These are phyloP conservation scores for Scotopteryx bipunctaria DNA, from an alignment of 2,888 invertebrate genomes.

Conservation along the genomic window DNA sequence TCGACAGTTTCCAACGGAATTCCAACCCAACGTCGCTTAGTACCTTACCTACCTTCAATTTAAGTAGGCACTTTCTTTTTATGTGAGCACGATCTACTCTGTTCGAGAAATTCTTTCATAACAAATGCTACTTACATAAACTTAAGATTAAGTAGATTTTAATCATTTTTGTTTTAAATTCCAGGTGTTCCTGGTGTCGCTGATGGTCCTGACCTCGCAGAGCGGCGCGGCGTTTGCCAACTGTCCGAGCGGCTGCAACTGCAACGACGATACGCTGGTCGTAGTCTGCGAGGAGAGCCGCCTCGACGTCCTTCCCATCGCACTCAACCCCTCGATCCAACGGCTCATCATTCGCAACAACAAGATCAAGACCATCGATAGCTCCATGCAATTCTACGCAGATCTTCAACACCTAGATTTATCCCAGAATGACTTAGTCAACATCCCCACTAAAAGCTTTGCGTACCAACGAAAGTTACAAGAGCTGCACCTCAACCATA, in stretches of 20 bases:
- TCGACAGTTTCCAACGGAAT: conserved; percentile 41
- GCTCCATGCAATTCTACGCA: conserved; percentile 94
- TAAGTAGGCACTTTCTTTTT: conserved; percentile 21
- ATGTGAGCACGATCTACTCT: conserved; percentile 7
- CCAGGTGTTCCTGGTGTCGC: conserved; percentile 70
- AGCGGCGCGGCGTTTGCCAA: conserved; percentile 86
- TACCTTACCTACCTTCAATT: conserved; percentile 16
- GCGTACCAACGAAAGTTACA: conserved; percentile 91
- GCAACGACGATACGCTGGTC: conserved; percentile 94
- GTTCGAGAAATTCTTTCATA: conserved; percentile 18
- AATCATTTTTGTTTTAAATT: conserved; percentile 45
- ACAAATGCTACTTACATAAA: conserved; percentile 3
- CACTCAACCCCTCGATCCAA: conserved; percentile 95
- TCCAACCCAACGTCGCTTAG: conserved; percentile 28
- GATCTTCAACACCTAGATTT: conserved; percentile 93
- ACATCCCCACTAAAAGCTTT: conserved; percentile 91
- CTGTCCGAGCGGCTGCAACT: conserved; percentile 94
- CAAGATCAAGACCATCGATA: conserved; percentile 94
- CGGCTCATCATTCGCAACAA: conserved; percentile 92
- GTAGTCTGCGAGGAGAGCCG: conserved; percentile 94
- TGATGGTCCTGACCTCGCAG: conserved; percentile 66
- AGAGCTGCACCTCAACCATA: conserved; percentile 92
- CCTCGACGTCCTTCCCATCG: conserved; percentile 94
- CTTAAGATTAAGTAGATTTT: no score
- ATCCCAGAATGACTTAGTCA: conserved; percentile 92